phyloP scores from a whole-genome alignment of 2,797 vertebrate genomes.

The Dipus sagitta region DNA sequence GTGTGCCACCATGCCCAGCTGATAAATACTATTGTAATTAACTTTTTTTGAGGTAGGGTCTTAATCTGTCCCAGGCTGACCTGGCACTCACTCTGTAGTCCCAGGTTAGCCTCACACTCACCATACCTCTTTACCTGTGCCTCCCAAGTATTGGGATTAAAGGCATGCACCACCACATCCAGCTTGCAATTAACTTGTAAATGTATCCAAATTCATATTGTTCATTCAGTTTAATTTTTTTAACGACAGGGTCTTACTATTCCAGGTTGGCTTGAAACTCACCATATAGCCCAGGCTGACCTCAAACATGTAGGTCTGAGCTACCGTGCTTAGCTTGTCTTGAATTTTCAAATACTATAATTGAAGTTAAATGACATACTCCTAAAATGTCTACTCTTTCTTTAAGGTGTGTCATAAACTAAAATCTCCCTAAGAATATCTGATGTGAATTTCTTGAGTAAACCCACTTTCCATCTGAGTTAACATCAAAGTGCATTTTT shows the following conservation, averaged over 20 bases:
- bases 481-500: conserved; percentile 46
- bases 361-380: conserved; percentile 7
- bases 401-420: neutral
- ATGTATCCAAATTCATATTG: neutral
- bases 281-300: neutral
- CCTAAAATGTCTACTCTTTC: neutral
- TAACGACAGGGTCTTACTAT: neutral
- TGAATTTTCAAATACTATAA: neutral
- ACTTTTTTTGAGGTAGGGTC: too few relatives aligned
- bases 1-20: neutral
- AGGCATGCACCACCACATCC: too few relatives aligned
- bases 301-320: neutral
- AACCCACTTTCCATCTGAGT: neutral
- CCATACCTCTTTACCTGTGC: too few relatives aligned
- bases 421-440: conserved; percentile 7
- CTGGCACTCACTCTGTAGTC: too few relatives aligned
- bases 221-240: neutral
- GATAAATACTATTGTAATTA: neutral
- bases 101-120: too few relatives aligned
- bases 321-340: neutral
- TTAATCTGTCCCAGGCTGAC: too few relatives aligned
- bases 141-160: too few relatives aligned
- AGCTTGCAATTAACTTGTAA: neutral
- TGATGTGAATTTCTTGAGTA: conserved; percentile 37
- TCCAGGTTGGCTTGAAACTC: neutral